Evolutionary conservation across 2,113 vertebrate species (phyloP), one percentile per base, ranked within the genome.

Genomic region (Rutilus rutilus): DNA sequence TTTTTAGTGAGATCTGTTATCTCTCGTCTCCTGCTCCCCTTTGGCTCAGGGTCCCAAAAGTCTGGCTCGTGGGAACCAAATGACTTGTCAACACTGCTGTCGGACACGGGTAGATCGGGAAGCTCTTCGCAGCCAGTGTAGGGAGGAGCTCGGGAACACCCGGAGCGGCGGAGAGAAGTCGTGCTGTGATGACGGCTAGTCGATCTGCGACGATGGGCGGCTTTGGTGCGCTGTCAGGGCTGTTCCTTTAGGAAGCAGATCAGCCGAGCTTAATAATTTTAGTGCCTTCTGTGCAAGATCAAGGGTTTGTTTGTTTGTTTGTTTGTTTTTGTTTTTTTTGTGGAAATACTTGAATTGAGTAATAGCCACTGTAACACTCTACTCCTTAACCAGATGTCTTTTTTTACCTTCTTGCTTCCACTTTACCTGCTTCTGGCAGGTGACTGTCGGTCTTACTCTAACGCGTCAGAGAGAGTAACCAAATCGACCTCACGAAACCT

Each of bases 271-370:
- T 83, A 83, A 83, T 84, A 57, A 85, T 71, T 95, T 62, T 85
- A 96, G 96, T 96, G 96, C 96, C 96, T 97, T 97, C 92, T 90
- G 92, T 86, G 59, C 92, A 86, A 92, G 93, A 94, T 92, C 89
- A 92, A 93, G 83, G 84, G 78, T 78, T 84, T 64, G 54, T 57
- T 8, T 69, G 50, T 50, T 47, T 3, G 30, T 30, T 33, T 33
- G 33, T 33, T 33, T 33, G 3, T 30, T 57, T 15, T 50, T 3
- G 0, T 2, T 54, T 30, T 60, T 86, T 82, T 76, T 36, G 45
- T 62, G 93, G 93, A 93, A 93, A 94, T 92, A 96, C 92, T 95
- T 95, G 94, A 95, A 95, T 88, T 85, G 30, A 86, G 77, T 89
- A 87, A 88, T 82, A 83, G 92, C 91, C 93, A 94, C 85, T 92